These are phyloP conservation scores for Drosophila varians DNA, from an alignment of 1,140 invertebrate genomes.

Conservation along the genomic window DNA sequence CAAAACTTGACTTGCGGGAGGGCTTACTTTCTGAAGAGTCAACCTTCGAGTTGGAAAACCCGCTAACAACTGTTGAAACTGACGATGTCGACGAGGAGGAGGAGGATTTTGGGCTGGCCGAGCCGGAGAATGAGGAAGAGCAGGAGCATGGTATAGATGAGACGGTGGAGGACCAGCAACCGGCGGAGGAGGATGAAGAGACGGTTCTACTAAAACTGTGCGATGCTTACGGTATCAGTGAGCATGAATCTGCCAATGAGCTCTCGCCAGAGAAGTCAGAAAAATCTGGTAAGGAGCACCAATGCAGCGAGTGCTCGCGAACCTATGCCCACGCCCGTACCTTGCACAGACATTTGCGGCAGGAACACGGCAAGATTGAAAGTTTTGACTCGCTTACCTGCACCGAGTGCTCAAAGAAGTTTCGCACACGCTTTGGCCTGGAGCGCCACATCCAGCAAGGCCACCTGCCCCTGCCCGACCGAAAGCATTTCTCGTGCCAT, in stretches of 20 bases:
- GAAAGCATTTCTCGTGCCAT: slow-evolving; percentile 52
- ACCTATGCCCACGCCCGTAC: slow-evolving; percentile 32
- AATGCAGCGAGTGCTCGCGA: slow-evolving; percentile 50
- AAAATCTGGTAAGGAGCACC: slow-evolving; percentile 1
- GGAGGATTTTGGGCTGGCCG: not conserved
- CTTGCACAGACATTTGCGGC: slow-evolving; percentile 50
- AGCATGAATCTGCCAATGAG: not conserved
- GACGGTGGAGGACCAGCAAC: not conserved
- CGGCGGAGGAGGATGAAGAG: slow-evolving; percentile 2
- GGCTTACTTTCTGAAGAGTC: slow-evolving; percentile 35
- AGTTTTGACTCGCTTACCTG: slow-evolving; percentile 12
- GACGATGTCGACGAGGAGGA: not conserved
- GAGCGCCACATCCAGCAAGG: slow-evolving; percentile 49
- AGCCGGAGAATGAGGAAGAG: slow-evolving; percentile 2
- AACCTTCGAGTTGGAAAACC: slow-evolving; percentile 56
- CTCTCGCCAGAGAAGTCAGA: not conserved
- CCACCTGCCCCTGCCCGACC: slow-evolving; percentile 51
- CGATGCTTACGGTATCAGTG: slow-evolving; percentile 29
- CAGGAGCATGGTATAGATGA: not conserved
- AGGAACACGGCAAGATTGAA: slow-evolving; percentile 46
- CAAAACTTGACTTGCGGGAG: slow-evolving; percentile 39
- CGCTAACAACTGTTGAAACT: slow-evolving; percentile 27
- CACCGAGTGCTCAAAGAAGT: slow-evolving; percentile 51
- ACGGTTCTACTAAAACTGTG: slow-evolving; percentile 33
- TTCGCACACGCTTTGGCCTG: slow-evolving; percentile 39